A percentile compares a stretch with the other conserved stretches of the same genome.
phyloP scores from a whole-genome alignment of 2,888 invertebrate species.

The Lamellibrachia satsuma region DNA sequence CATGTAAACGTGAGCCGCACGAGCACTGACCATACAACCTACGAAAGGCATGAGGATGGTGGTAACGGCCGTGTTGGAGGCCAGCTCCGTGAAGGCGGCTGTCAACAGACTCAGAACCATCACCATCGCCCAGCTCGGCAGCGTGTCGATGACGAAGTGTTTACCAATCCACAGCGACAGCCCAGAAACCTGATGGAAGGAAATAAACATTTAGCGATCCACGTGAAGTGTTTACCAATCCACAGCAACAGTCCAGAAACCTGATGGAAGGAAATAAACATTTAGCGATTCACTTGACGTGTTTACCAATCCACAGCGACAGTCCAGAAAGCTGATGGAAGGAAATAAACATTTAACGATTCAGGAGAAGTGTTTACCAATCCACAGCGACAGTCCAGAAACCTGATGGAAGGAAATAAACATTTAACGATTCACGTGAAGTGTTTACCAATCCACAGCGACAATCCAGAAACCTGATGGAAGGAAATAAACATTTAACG shows the following conservation, averaged over 20 bases:
- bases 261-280: slow-evolving; percentile 28
- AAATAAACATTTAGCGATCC: not conserved
- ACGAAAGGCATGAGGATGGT: slow-evolving; percentile 77
- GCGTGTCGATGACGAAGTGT: slow-evolving; percentile 35
- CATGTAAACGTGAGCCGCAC: too few species aligned
- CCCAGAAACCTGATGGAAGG: slow-evolving; percentile 39
- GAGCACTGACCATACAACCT: slow-evolving; percentile 71
- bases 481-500: too few species aligned
- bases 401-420: too few species aligned
- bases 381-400: too few species aligned
- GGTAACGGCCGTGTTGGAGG: slow-evolving; percentile 89
- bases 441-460: too few species aligned
- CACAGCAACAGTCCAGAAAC: slow-evolving; percentile 41
- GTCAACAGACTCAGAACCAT: slow-evolving; percentile 81
- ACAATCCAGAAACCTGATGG: too few species aligned
- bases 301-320: not conserved
- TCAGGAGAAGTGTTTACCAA: too few species aligned
- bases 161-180: slow-evolving; percentile 44
- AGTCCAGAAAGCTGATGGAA: too few species aligned
- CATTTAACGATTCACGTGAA: too few species aligned
- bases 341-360: too few species aligned
- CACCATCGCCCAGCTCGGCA: slow-evolving; percentile 75
- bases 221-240: not conserved
- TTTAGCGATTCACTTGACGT: not conserved
- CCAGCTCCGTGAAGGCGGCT: slow-evolving; percentile 86